Conservation (phyloP, 2,113 vertebrate genomes). For the Ptychochromis oligacanthus region DNA sequence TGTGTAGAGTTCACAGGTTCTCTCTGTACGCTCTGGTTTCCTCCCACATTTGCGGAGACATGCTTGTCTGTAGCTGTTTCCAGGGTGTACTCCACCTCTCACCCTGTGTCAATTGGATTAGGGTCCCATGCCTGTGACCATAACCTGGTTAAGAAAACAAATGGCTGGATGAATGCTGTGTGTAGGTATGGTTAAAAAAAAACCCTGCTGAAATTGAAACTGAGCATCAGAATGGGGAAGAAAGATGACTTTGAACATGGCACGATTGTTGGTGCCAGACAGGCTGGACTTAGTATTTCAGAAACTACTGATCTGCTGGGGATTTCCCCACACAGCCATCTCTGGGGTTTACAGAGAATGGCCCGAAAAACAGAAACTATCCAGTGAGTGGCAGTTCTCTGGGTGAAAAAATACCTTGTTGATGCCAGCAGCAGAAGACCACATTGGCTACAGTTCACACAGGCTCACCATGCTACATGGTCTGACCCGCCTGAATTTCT, state of each 20-base stretch:
- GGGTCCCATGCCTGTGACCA: background rate
- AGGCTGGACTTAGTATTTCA: background rate
- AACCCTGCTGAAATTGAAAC: background rate
- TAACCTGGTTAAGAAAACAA: background rate
- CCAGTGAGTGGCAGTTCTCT: background rate
- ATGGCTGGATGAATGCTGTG: background rate
- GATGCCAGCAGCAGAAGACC: too few relatives aligned
- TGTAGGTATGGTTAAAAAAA: rapidly evolving
- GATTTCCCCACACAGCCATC: background rate
- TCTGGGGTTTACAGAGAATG: background rate
- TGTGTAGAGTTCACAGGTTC: background rate
- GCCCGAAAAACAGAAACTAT: rapidly evolving
- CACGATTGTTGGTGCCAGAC: background rate
- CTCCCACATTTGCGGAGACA: background rate
- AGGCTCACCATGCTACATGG: too few relatives aligned
- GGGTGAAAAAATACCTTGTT: background rate
- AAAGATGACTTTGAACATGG: background rate
- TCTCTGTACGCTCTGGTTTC: background rate
- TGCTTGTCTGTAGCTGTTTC: background rate
- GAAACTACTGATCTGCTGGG: background rate
- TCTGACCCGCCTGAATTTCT: too few relatives aligned
- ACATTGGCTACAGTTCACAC: too few relatives aligned
- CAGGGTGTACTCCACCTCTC: background rate
- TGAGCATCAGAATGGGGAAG: background rate
- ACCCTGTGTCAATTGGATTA: background rate